Conservation (phyloP, 2,888 invertebrate species). For the Imbricaverruca yamaguchii region DNA sequence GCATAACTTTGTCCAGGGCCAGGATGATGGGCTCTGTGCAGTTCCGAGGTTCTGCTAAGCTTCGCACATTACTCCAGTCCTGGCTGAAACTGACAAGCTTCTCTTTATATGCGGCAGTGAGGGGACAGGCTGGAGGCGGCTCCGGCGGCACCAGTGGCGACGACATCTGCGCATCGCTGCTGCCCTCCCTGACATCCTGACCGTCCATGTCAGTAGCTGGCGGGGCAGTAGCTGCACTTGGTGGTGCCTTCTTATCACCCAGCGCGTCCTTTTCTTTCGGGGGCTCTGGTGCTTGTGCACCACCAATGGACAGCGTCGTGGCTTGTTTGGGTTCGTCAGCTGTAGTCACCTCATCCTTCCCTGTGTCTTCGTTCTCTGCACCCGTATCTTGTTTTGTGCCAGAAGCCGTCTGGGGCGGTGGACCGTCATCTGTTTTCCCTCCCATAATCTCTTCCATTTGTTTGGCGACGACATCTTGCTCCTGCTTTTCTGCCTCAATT, state of each 20-base stretch:
- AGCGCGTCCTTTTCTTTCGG: neutral
- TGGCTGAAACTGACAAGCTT: neutral
- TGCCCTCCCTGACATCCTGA: neutral
- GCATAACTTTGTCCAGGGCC: neutral
- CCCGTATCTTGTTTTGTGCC: neutral
- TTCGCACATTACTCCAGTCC: conserved; percentile 1
- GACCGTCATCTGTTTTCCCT: neutral
- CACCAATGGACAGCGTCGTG: neutral
- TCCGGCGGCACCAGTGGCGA: neutral
- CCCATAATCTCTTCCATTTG: conserved; percentile 3
- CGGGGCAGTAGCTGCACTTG: neutral
- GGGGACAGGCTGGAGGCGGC: neutral
- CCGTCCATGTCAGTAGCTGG: neutral
- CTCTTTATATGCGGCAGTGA: neutral
- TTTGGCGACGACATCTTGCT: neutral
- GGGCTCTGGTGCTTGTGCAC: neutral
- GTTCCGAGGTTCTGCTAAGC: neutral
- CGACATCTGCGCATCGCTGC: neutral
- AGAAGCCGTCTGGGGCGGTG: neutral
- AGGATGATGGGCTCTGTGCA: neutral
- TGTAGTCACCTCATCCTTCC: neutral
- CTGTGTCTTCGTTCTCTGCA: neutral
- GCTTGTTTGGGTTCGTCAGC: neutral
- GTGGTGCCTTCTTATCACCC: neutral
- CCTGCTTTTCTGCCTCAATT: neutral